Base-by-base conservation (phyloP, 1,140 invertebrate species). In the Saccostrea cuccullata region DNA sequence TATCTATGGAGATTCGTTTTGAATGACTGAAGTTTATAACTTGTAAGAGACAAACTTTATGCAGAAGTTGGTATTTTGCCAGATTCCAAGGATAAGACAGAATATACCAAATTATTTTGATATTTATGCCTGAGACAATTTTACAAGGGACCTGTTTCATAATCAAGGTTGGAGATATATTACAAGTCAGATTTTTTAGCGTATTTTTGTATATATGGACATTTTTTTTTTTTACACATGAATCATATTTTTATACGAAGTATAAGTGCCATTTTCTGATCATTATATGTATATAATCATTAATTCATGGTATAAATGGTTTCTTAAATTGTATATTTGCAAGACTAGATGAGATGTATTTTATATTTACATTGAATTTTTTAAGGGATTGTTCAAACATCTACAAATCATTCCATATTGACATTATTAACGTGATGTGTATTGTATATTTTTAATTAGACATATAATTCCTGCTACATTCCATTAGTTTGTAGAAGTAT, bases 381-480 rank as follows among this genome's bases (percentile, higher is more conserved):
- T 77, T 77, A 4, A 77, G 26, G 70, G 23, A 30, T 73, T 60
- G 3, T 60, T 13, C 58, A 60, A 13, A 13, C 70, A 11, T 77
- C 70, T 77, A 77, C 23, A 77, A 77, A 40, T 77, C 70, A 77
- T 77, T 30, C 70, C 70, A 77, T 77, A 30, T 30, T 77, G 15
- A 77, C 47, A 47, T 47, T 47, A 47, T 47, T 64, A 64, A 20
- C 70, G 15, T 26, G 70, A 30, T 77, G 70, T 47, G 47, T 67
- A 67, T 67, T 67, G 23, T 30, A 30, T 77, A 36, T 11, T 77
- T 77, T 77, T 77, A 77, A 36, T 12, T 36, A 77, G 70, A 77
- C 36, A 11, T 77, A 15, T 30, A 11, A 77, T 77, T 77, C 30
- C 26, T 30, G 23, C 70, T 36, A 73, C 67, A 77, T 77, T 77